Evolutionary conservation across 1,140 invertebrate genomes (phyloP), one percentile per base, ranked within the genome.

Genomic region (Bombus confusus): DNA sequence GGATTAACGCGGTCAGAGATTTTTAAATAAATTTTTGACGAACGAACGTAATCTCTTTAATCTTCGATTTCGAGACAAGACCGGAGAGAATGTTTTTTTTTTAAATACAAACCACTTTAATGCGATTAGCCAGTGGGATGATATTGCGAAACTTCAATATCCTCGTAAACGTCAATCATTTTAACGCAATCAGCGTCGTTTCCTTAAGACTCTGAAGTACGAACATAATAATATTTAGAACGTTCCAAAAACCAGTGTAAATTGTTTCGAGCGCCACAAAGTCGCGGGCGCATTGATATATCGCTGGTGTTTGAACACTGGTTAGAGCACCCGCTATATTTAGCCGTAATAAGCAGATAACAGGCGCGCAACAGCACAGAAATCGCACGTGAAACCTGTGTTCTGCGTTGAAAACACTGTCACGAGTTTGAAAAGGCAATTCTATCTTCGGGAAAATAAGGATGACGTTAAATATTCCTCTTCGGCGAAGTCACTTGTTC

Each of bases 261-360:
- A 52, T 64, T 34, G 41, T 47, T 69, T 4, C 68, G 52, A 79
- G 34, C 10, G n/a, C 25, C 43, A 68, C 66, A 71, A 89, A 74
- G 25, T 71, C 25, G 78, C 77, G 43, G 25, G 39, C 28, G 39
- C 47, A 34, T 59, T 57, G 59, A 72, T 72, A 83, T 80, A 62
- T 87, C 64, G 59, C 52, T 57, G 64, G 37, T 82, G 80, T 90
- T 85, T 90, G 76, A 88, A 88, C 68, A 66, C 73, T 71, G 80
- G 83, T 88, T 90, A 90, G 87, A 76, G 37, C 62, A 80, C 3
- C 66, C 43, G 90, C 90, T 92, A 92, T 92, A 92, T 92, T 92
- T 92, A 92, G 90, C 79, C 59, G 75, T 64, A 80, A 83, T 86
- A 83, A 91, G 86, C 66, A 87, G 87, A 92, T 92, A 92, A 89